These are phyloP conservation scores for Cotesia glomerata DNA, from an alignment of 1,140 invertebrate species.

Conservation along the genomic window DNA sequence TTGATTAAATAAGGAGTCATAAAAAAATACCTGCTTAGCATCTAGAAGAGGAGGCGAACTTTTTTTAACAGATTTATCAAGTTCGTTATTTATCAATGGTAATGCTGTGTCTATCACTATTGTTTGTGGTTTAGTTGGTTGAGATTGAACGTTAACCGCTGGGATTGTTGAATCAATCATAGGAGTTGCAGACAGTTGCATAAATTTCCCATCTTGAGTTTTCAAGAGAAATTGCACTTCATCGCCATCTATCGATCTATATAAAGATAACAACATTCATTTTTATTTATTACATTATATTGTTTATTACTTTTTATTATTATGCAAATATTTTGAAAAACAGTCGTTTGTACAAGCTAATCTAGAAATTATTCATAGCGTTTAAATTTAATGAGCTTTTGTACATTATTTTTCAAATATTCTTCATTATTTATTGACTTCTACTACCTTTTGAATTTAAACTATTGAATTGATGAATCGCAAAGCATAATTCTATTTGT, in stretches of 20 bases:
- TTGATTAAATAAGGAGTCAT: background rate
- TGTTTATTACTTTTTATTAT: no score
- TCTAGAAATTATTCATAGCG: no score
- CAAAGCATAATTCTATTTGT: no score
- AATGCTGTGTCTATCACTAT: constrained; percentile 48
- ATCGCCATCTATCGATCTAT: constrained; percentile 53
- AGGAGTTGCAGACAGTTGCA: constrained; percentile 59
- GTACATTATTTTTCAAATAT: no score
- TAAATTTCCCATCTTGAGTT: constrained; percentile 62
- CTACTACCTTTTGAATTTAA: no score
- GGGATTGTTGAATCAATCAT: constrained; percentile 39
- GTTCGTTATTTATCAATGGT: constrained; percentile 35
- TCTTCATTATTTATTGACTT: no score
- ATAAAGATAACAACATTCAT: constrained; percentile 16
- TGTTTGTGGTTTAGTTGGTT: constrained; percentile 31
- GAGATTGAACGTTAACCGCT: constrained; percentile 8
- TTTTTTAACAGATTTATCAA: constrained; percentile 29
- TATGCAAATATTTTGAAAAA: no score
- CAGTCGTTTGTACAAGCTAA: no score
- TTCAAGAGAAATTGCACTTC: constrained; percentile 62
- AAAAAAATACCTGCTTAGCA: constrained; percentile 56
- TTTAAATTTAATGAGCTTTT: no score
- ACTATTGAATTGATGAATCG: no score
- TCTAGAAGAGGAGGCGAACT: constrained; percentile 39
- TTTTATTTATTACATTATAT: background rate